Evolutionary conservation across 2,797 vertebrate species (phyloP).

Genomic region (Sus cebifrons): DNA sequence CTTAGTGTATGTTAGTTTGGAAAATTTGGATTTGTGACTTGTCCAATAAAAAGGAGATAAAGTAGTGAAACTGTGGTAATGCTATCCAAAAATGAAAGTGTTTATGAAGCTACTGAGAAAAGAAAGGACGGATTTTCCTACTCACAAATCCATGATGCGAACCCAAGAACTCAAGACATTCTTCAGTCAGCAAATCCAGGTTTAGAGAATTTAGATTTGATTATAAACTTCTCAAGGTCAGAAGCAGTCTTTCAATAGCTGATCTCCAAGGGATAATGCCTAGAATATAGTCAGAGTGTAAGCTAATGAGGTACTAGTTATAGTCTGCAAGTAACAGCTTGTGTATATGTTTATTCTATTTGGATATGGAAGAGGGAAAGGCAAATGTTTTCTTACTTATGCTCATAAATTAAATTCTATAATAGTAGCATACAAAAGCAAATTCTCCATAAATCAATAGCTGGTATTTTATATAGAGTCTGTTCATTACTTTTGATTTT

Average conservation of each 20-base stretch:
- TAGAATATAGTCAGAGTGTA: background rate
- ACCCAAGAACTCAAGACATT: background rate
- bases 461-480: background rate
- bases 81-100: background rate
- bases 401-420: constrained; percentile 1
- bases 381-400: background rate
- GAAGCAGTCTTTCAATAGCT: background rate
- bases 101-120: background rate
- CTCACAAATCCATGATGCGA: background rate
- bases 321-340: background rate
- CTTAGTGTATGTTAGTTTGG: background rate
- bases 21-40: background rate
- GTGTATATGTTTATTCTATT: background rate
- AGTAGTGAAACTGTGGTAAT: background rate
- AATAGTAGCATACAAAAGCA: background rate
- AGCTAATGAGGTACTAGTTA: background rate
- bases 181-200: background rate
- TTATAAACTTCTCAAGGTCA: background rate
- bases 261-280: background rate
- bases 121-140: background rate
- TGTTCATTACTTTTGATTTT: constrained; percentile 51
- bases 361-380: background rate
- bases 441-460: background rate
- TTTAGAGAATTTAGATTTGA: background rate
- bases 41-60: background rate